Evolutionary conservation across 2,888 invertebrate species (phyloP), one percentile per base, ranked within the genome.

Genomic region (Philhelius pedissequus): DNA sequence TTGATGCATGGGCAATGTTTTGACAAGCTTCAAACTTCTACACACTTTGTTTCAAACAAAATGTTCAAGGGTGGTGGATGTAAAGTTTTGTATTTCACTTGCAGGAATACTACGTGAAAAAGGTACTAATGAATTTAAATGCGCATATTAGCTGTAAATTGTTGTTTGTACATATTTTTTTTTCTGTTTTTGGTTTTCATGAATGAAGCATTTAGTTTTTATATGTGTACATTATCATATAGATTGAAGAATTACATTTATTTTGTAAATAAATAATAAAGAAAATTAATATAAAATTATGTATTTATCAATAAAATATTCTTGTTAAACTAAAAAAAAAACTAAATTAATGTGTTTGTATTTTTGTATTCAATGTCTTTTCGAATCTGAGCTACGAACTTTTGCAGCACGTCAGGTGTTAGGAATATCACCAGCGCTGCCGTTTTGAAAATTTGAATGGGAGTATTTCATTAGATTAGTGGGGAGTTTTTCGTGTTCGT

Each of bases 81-180:
- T 22, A 22, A 18, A 20, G 22, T 32, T 32, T 32, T 9, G 18
- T 32, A 32, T 64, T 45, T 64, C 25, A 13, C n/a, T 48, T 64
- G 18, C 20, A 60, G 58, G 30, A 64, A 15, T 32, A 35, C 43
- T 32, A 64, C 32, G 43, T 45, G 43, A 45, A n/a, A n/a, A n/a
- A 25, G 2, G 2, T 62, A 30, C 6, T 50, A 64, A 83, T 80
- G 75, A 75, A 84, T 80, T 84, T 43, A 80, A 84, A 84, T 80
- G 70, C 48, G n/a, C 66, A 56, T 60, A 84, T 80, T 84, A 80
- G 48, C 38, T 25, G 75, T 60, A 75, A 77, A 73, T 62, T 48
- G 15, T 66, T 25, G n/a, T n/a, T 38, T 62, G 48, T 64, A 64
- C 13, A 64, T 48, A 64, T 27, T 7, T 3, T 7, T 18, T 73